Evolutionary conservation across 2,797 vertebrate species (phyloP).

Genomic region (Capromys pilorides): DNA sequence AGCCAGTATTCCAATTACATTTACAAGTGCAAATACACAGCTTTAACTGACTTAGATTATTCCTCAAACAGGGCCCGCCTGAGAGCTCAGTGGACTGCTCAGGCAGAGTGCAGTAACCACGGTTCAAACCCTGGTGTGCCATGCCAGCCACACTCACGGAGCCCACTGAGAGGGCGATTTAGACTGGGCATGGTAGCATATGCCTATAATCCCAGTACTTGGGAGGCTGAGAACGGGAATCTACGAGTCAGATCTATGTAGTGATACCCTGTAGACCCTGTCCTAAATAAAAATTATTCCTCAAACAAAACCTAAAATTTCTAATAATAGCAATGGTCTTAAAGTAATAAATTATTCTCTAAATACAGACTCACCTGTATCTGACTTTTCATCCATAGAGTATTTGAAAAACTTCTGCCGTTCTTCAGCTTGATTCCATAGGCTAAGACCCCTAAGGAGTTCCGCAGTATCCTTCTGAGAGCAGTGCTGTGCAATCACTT

Average conservation of each 20-base stretch:
- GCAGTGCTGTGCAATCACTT: constrained; percentile 97
- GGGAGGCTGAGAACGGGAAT: too few relatives aligned
- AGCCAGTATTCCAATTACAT: not conserved
- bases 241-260: too few relatives aligned
- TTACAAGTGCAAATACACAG: constrained; percentile 35
- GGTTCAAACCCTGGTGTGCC: too few relatives aligned
- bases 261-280: too few relatives aligned
- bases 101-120: too few relatives aligned
- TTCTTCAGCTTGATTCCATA: constrained; percentile 96
- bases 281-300: not conserved
- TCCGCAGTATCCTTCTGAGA: constrained; percentile 92
- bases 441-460: constrained; percentile 91
- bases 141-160: too few relatives aligned
- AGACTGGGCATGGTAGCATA: too few relatives aligned
- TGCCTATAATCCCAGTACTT: too few relatives aligned
- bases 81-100: too few relatives aligned
- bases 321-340: not conserved
- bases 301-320: constrained; percentile 37
- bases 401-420: constrained; percentile 97
- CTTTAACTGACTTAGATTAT: constrained; percentile 33
- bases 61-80: not conserved
- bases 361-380: constrained; percentile 87
- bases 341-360: not conserved
- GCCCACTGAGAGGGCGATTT: too few relatives aligned
- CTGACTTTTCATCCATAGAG: constrained; percentile 94